Percentiles rank a stretch among this genome's conserved stretches.
Conservation (phyloP, 2,113 vertebrate species). For the Toxostoma redivivum region DNA sequence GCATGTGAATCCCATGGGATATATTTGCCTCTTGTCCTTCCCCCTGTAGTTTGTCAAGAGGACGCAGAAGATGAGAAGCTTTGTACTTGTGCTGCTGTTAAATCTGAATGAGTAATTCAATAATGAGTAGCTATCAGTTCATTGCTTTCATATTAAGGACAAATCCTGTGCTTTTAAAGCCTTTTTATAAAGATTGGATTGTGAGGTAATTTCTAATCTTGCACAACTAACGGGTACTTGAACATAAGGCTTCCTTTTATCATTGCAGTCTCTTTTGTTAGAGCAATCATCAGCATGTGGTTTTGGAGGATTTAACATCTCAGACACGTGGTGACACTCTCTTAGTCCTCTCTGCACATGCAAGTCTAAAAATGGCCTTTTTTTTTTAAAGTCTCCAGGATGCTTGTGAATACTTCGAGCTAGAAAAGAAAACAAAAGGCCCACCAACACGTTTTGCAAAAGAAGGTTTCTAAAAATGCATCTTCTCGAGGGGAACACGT, state of each 20-base stretch:
- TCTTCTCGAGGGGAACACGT: neutral
- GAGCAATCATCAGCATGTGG: neutral
- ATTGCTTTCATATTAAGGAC: neutral
- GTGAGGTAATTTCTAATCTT: neutral
- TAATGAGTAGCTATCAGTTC: neutral
- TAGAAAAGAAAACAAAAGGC: neutral
- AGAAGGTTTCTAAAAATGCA: neutral
- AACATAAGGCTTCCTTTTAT: slow-evolving; percentile 12
- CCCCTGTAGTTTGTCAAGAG: neutral
- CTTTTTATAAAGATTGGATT: neutral
- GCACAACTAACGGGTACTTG: neutral
- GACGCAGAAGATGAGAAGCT: neutral
- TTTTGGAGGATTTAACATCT: neutral
- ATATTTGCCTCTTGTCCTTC: neutral
- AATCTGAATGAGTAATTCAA: neutral
- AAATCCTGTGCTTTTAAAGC: slow-evolving; percentile 1
- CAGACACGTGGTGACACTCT: neutral
- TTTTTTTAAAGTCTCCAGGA: neutral
- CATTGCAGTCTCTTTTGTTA: neutral
- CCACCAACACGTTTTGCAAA: neutral
- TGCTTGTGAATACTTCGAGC: neutral
- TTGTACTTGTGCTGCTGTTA: neutral
- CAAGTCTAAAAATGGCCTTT: neutral
- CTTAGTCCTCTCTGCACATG: neutral
- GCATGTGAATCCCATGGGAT: neutral